Evolutionary conservation across 1,140 invertebrate species (phyloP), one percentile per base, ranked within the genome.

Genomic region (Ganaspis sp.): DNA sequence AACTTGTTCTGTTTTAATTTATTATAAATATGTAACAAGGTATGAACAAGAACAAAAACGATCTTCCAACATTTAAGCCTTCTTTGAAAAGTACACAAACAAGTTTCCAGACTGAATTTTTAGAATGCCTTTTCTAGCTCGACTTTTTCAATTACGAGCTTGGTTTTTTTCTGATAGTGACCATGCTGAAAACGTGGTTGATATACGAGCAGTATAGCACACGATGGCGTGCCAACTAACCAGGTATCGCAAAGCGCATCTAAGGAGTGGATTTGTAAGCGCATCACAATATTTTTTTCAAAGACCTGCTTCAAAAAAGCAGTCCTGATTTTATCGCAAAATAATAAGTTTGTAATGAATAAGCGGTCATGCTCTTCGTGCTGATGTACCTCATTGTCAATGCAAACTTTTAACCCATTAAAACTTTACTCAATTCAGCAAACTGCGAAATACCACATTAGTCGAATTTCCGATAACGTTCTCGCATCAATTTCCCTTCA

Each of bases 221-320:
- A 26, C 73, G 76, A 71, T 84, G 75, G 83, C 83, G 83, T 85
- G 83, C 80, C 76, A 81, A 81, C 77, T 64, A 80, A 72, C 74
- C 1, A 45, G 17, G 38, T 75, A 15, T 84, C 80, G 82, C 83
- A 64, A 54, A 74, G 82, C 69, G 70, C 49, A 84, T 85, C 83
- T 78, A 75, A 75, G 58, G 73, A 82, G 42, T 72, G 69, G 71
- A 64, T 64, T 64, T 29, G 58, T 64, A 64, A 64, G 58, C 58
- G 58, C 58, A 64, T 64, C 58, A 26, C 58, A 34, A 64, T 29
- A 64, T 64, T 64, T 64, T 64, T 64, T 29, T 49, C 12, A 29
- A 29, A 12, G 23, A 9, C n/a, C n/a, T 26, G 9, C 12, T 29
- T n/a, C 23, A 29, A 64, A 64, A 54, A 64, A 11, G 4, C 58